Evolutionary conservation across 2,888 invertebrate species (phyloP).

Genomic region (Philereme vetulata): DNA sequence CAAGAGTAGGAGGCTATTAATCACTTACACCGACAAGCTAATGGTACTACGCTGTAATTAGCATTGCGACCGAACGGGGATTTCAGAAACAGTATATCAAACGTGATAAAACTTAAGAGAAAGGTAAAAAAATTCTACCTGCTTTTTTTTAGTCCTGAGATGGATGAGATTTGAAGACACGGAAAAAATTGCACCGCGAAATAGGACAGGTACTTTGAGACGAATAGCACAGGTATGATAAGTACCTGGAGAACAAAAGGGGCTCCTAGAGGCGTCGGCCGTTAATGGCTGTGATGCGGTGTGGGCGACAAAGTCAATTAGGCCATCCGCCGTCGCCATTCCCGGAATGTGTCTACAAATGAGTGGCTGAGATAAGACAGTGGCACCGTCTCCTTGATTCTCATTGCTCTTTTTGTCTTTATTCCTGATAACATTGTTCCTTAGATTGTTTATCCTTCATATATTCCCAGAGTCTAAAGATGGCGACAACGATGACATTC

Average conservation of each 20-base stretch:
- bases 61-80: slow-evolving; percentile 45
- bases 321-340: slow-evolving; percentile 81
- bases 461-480: too few relatives aligned
- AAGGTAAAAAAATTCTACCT: slow-evolving; percentile 47
- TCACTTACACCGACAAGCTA: slow-evolving; percentile 62
- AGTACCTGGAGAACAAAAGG: slow-evolving; percentile 80
- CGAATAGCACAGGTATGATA: slow-evolving; percentile 62
- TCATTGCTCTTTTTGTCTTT: slow-evolving; percentile 28
- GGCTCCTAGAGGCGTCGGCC: slow-evolving; percentile 71
- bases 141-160: slow-evolving; percentile 43
- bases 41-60: slow-evolving; percentile 65
- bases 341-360: slow-evolving; percentile 82
- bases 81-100: slow-evolving; percentile 61
- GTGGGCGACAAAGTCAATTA: slow-evolving; percentile 83
- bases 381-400: slow-evolving; percentile 23
- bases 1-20: slow-evolving; percentile 60
- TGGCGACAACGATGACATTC: too few relatives aligned
- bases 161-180: slow-evolving; percentile 44
- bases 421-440: slow-evolving; percentile 62
- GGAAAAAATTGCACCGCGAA: slow-evolving; percentile 61
- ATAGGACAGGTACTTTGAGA: slow-evolving; percentile 29
- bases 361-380: slow-evolving; percentile 71
- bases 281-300: slow-evolving; percentile 77
- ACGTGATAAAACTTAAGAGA: slow-evolving; percentile 47
- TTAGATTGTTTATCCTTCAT: too few relatives aligned